These are phyloP conservation scores for Melanaphis sacchari DNA, from an alignment of 1,140 invertebrate genomes.

Conservation along the genomic window DNA sequence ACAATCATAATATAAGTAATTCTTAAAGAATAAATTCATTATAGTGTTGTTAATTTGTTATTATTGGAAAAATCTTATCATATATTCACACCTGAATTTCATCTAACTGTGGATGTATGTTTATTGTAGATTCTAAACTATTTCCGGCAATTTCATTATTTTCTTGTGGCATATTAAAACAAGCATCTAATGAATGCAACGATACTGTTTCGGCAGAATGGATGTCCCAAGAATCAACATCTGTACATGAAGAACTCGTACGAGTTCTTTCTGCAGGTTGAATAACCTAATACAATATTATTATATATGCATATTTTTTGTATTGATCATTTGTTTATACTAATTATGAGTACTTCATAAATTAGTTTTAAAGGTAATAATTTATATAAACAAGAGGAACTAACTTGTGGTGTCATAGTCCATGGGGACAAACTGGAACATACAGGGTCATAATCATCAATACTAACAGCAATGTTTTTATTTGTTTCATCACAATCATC, in stretches of 20 bases:
- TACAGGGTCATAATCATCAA: constrained; percentile 61
- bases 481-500: constrained; percentile 34
- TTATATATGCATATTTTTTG: not conserved
- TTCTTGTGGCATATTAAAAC: constrained; percentile 62
- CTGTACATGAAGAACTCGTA: constrained; percentile 46
- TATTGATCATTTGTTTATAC: not conserved
- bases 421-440: constrained; percentile 48
- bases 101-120: constrained; percentile 67
- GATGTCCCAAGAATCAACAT: constrained; percentile 57
- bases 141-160: constrained; percentile 60
- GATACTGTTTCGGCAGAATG: constrained; percentile 60
- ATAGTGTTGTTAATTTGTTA: not conserved
- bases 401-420: constrained; percentile 57
- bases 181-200: constrained; percentile 61
- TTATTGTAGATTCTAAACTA: constrained; percentile 62
- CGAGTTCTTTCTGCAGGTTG: constrained; percentile 34
- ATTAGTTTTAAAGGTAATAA: not conserved
- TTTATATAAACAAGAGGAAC: constrained; percentile 6
- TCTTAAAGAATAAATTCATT: not conserved
- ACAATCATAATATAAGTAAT: not conserved
- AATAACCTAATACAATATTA: constrained; percentile 25
- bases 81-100: constrained; percentile 64
- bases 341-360: not conserved
- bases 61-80: not conserved
- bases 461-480: not conserved